These are phyloP conservation scores for Vespertilio murinus DNA, from an alignment of 2,797 vertebrate species.

Conservation along the genomic window DNA sequence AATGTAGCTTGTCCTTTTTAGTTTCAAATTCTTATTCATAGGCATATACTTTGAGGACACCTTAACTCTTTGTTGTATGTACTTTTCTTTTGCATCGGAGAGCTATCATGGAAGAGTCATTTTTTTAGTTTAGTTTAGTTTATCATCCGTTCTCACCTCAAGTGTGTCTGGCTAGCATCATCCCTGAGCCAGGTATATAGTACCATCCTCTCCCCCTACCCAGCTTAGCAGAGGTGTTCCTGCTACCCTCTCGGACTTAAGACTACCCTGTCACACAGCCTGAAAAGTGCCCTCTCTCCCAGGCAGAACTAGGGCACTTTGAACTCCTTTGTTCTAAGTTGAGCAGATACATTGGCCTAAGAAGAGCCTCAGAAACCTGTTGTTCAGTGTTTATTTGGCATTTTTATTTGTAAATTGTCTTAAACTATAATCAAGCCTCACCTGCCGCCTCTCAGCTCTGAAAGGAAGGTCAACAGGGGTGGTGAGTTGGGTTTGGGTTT, in stretches of 20 bases:
- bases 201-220: neutral
- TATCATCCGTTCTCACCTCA: neutral
- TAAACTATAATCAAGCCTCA: constrained; percentile 11
- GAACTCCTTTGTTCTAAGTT: neutral
- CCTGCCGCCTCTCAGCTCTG: constrained; percentile 30
- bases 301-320: neutral
- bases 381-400: constrained; percentile 3
- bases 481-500: constrained; percentile 16
- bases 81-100: constrained; percentile 44
- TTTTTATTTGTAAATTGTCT: constrained; percentile 33
- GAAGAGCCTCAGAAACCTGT: neutral
- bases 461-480: neutral
- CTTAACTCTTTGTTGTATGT: constrained; percentile 70
- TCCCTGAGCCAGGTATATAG: neutral
- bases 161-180: neutral
- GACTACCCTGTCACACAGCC: neutral
- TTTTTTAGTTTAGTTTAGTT: constrained; percentile 25
- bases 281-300: neutral
- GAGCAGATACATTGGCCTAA: neutral
- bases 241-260: neutral
- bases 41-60: constrained; percentile 58
- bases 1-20: constrained; percentile 77
- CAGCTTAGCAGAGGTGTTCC: neutral
- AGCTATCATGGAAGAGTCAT: neutral
- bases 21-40: constrained; percentile 74